Conservation (phyloP, 2,888 invertebrate genomes). For the Lapara coniferarum region DNA sequence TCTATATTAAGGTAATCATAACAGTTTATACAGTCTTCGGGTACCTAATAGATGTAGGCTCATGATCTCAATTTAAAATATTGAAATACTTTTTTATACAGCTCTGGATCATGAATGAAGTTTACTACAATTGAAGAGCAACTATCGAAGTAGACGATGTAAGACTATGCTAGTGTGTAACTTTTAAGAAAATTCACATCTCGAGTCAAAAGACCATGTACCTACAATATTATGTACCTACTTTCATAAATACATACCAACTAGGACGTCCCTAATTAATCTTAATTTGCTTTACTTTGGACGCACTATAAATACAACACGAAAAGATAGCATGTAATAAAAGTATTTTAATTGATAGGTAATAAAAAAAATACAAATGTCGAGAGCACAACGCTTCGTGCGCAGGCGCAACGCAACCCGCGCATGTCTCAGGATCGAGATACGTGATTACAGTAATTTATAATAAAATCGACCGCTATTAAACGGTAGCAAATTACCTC, state of each 20-base stretch:
- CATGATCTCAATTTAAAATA: background rate
- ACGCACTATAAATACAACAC: background rate
- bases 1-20: conserved; percentile 16
- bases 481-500: conserved; percentile 59
- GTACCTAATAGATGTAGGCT: conserved; percentile 13
- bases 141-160: too few species aligned
- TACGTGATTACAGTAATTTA: conserved; percentile 63
- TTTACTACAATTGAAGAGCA: background rate
- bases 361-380: background rate
- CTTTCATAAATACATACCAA: too few species aligned
- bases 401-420: conserved; percentile 40
- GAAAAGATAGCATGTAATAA: background rate
- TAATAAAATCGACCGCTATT: conserved; percentile 62
- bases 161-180: too few species aligned
- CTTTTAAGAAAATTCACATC: too few species aligned
- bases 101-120: background rate
- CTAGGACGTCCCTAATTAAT: background rate
- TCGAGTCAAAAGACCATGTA: too few species aligned
- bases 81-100: background rate
- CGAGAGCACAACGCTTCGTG: conserved; percentile 42
- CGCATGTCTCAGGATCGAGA: conserved; percentile 45
- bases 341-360: background rate
- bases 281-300: background rate
- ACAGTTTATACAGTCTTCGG: conserved; percentile 4
- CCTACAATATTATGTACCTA: too few species aligned